These are phyloP conservation scores for Brachionus rotundiformis DNA, from an alignment of 1,140 invertebrate genomes.

Conservation along the genomic window DNA sequence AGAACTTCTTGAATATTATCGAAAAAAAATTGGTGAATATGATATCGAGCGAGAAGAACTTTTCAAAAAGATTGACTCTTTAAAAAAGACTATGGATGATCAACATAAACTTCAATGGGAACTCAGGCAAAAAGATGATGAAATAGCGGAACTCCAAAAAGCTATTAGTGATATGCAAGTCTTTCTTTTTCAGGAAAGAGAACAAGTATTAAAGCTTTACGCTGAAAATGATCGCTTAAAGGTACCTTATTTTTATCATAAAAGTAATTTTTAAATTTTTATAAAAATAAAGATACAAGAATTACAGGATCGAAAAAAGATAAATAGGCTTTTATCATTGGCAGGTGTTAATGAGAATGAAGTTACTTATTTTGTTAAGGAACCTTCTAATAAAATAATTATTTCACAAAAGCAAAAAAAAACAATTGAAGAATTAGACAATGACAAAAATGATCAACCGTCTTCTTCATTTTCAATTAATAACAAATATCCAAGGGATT, in stretches of 20 bases:
- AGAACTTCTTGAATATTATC: constrained; percentile 63
- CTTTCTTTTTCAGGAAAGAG: constrained; percentile 63
- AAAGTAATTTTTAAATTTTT: not conserved
- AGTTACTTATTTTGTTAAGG: constrained; percentile 64
- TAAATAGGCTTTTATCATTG: constrained; percentile 60
- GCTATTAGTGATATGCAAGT: constrained; percentile 65
- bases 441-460: not conserved
- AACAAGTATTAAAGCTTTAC: constrained; percentile 63
- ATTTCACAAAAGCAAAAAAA: constrained; percentile 57
- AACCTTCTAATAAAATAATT: constrained; percentile 62
- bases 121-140: constrained; percentile 61
- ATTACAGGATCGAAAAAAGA: constrained; percentile 64
- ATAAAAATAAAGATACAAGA: constrained; percentile 59
- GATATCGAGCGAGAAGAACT: constrained; percentile 63
- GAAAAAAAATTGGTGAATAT: constrained; percentile 65
- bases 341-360: constrained; percentile 60
- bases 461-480: not conserved
- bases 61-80: constrained; percentile 60
- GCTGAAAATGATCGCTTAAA: constrained; percentile 65
- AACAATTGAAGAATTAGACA: not conserved
- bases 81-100: constrained; percentile 62
- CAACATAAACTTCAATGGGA: constrained; percentile 63
- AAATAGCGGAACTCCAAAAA: constrained; percentile 64
- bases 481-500: constrained; percentile 59
- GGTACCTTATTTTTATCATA: constrained; percentile 54